Percentiles rank a stretch among this genome's conserved stretches.
Conservation (phyloP, 2,888 invertebrate genomes). For the Tortricodes alternella region DNA sequence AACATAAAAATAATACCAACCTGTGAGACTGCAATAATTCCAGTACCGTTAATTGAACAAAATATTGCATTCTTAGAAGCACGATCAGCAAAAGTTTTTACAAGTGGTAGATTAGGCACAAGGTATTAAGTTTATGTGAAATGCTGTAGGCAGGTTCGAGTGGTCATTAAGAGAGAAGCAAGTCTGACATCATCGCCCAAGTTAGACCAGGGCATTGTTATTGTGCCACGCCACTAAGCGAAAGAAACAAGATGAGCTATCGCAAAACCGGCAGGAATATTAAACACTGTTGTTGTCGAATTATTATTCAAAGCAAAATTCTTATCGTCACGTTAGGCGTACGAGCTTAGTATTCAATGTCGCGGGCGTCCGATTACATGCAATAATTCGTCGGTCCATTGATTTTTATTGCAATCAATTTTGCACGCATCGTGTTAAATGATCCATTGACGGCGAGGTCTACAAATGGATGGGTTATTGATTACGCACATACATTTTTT, state of each 20-base stretch:
- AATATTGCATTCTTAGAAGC: not conserved
- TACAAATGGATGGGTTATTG: constrained; percentile 35
- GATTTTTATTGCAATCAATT: constrained; percentile 62
- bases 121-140: constrained; percentile 56
- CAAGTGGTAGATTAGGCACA: constrained; percentile 33
- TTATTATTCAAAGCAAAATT: constrained; percentile 46
- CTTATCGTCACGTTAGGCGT: constrained; percentile 47
- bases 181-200: constrained; percentile 78
- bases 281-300: constrained; percentile 49
- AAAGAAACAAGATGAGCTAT: constrained; percentile 70
- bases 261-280: constrained; percentile 62
- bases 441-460: constrained; percentile 52
- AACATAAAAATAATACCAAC: too few species aligned
- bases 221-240: constrained; percentile 58
- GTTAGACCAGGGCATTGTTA: constrained; percentile 66
- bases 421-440: constrained; percentile 65
- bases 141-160: constrained; percentile 56
- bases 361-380: constrained; percentile 59
- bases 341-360: constrained; percentile 68
- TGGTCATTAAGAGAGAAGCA: constrained; percentile 61
- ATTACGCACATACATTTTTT: constrained; percentile 2
- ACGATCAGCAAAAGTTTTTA: not conserved
- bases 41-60: constrained; percentile 4
- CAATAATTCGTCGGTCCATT: constrained; percentile 59
- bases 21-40: too few species aligned